phyloP scores from a whole-genome alignment of 2,888 invertebrate species.

The Brachylomia viminalis region DNA sequence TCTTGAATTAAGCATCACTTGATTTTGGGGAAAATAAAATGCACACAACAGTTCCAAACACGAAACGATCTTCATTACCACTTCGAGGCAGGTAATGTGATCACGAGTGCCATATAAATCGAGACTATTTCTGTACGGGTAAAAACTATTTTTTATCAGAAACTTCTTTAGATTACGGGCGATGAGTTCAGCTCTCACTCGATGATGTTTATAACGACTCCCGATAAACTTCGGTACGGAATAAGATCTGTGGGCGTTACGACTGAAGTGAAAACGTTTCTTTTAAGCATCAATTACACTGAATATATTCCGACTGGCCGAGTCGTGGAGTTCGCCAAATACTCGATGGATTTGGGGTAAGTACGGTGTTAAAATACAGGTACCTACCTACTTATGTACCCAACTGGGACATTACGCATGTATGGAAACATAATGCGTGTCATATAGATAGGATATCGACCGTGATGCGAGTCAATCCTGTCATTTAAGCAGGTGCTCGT shows the following conservation, averaged over 20 bases:
- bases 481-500: neutral
- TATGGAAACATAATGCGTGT: conserved; percentile 41
- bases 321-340: conserved; percentile 14
- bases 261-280: conserved; percentile 27
- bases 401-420: conserved; percentile 43
- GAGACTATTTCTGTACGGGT: conserved; percentile 72
- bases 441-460: conserved; percentile 42
- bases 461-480: conserved; percentile 13
- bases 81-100: conserved; percentile 46
- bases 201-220: conserved; percentile 58
- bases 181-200: conserved; percentile 66
- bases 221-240: conserved; percentile 44
- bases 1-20: conserved; percentile 1
- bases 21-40: conserved; percentile 20
- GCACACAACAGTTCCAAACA: neutral
- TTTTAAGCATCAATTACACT: conserved; percentile 49
- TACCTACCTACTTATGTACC: neutral
- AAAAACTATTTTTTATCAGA: conserved; percentile 56
- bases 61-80: conserved; percentile 17
- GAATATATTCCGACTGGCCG: conserved; percentile 13
- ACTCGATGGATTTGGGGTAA: conserved; percentile 43
- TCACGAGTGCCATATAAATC: conserved; percentile 68
- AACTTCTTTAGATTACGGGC: conserved; percentile 66
- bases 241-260: conserved; percentile 35
- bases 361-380: conserved; percentile 40